These are phyloP conservation scores for Acleris cristana DNA, from an alignment of 2,888 invertebrate species.

Conservation along the genomic window DNA sequence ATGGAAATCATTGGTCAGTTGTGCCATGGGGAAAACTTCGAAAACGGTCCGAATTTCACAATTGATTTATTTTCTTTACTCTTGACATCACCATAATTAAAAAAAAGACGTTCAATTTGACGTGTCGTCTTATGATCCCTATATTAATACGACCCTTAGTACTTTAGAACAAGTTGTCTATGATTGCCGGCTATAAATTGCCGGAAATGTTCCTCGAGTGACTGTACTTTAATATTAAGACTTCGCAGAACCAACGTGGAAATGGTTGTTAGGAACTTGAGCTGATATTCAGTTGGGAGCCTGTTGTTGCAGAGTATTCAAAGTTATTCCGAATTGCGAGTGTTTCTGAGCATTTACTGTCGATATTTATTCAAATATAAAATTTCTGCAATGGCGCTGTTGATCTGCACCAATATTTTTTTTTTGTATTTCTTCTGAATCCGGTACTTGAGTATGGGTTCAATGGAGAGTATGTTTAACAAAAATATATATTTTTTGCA, in stretches of 20 bases:
- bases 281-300: constrained; percentile 2
- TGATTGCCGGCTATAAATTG: too few species aligned
- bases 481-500: constrained; percentile 62
- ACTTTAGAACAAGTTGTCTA: too few species aligned
- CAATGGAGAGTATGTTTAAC: constrained; percentile 44
- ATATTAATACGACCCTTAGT: too few species aligned
- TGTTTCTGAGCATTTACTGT: constrained; percentile 19
- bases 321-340: background rate
- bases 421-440: constrained; percentile 42
- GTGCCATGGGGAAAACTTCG: too few species aligned
- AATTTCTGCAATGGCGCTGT: constrained; percentile 60
- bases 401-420: constrained; percentile 49
- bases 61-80: too few species aligned
- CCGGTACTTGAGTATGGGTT: constrained; percentile 47
- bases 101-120: too few species aligned
- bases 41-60: too few species aligned
- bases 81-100: too few species aligned
- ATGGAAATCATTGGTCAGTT: too few species aligned
- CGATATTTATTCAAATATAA: constrained; percentile 12
- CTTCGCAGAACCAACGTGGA: constrained; percentile 61
- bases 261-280: constrained; percentile 32
- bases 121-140: too few species aligned
- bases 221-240: constrained; percentile 41
- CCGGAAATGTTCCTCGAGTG: too few species aligned
- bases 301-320: too few species aligned